These are phyloP conservation scores for Odontothrips loti DNA, from an alignment of 2,888 invertebrate genomes.

Conservation along the genomic window DNA sequence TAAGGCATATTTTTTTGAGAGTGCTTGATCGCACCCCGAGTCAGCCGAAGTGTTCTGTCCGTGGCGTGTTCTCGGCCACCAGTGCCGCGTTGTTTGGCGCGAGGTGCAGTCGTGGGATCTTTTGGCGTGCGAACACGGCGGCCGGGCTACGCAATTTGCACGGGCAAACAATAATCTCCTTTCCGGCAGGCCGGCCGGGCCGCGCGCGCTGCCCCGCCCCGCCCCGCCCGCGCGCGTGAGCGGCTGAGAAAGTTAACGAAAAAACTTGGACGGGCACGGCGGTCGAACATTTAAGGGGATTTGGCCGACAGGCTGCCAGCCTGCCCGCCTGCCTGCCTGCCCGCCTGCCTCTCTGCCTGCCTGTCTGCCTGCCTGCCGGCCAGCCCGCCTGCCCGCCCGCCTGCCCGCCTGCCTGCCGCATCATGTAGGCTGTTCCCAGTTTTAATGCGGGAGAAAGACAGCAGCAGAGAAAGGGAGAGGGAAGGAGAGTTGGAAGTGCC, in stretches of 20 bases:
- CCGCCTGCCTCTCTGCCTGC: neutral
- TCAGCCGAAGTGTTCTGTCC: too few species aligned
- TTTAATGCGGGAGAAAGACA: neutral
- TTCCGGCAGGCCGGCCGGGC: neutral
- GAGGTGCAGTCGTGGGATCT: too few species aligned
- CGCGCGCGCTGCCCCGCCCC: neutral
- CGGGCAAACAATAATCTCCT: slow-evolving; percentile 6
- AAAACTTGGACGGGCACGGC: neutral
- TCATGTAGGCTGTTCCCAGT: neutral
- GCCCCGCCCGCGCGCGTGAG: neutral
- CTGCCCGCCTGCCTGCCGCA: neutral
- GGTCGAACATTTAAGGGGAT: slow-evolving; percentile 14
- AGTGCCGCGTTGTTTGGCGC: too few species aligned
- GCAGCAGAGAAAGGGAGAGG: neutral
- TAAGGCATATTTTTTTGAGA: too few species aligned
- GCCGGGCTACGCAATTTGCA: neutral
- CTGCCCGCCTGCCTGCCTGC: too few species aligned
- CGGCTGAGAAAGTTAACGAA: slow-evolving; percentile 7
- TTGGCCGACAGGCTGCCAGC: neutral
- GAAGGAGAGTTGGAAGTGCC: neutral
- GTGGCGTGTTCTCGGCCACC: too few species aligned
- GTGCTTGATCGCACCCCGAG: too few species aligned
- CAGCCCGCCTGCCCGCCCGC: too few species aligned
- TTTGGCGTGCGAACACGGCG: neutral
- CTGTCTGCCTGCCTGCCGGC: neutral